Percentiles rank a stretch among this genome's conserved stretches.
phyloP scores from a whole-genome alignment of 2,797 vertebrate species.

The Alectoris magna region DNA sequence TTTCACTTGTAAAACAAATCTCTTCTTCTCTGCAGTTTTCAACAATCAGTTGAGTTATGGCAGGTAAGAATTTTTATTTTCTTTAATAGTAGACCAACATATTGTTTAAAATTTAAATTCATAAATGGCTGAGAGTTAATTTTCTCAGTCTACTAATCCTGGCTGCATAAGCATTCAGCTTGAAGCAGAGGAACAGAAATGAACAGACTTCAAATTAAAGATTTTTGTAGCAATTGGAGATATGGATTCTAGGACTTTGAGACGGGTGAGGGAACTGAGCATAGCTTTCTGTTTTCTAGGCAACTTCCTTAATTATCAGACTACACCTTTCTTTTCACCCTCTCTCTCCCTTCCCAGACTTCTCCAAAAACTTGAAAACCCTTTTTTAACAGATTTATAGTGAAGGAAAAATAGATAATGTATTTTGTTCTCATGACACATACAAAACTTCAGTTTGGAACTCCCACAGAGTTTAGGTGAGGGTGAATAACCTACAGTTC shows the following conservation, averaged over 20 bases:
- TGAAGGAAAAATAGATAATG: background rate
- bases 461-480: background rate
- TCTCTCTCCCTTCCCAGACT: background rate
- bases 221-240: background rate
- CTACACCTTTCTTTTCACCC: background rate
- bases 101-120: background rate
- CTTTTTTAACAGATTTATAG: background rate
- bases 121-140: background rate
- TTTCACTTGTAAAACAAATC: background rate
- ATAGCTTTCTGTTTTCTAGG: background rate
- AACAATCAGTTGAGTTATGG: background rate
- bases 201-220: background rate
- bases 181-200: background rate
- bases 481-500: background rate
- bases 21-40: background rate
- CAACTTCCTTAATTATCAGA: background rate
- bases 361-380: background rate
- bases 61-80: background rate
- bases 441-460: background rate
- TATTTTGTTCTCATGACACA: background rate
- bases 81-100: background rate
- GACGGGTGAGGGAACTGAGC: background rate
- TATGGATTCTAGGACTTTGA: background rate
- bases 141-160: background rate
- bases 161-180: background rate